Evolutionary conservation across 2,888 invertebrate species (phyloP).

Genomic region (Carcina quercana): DNA sequence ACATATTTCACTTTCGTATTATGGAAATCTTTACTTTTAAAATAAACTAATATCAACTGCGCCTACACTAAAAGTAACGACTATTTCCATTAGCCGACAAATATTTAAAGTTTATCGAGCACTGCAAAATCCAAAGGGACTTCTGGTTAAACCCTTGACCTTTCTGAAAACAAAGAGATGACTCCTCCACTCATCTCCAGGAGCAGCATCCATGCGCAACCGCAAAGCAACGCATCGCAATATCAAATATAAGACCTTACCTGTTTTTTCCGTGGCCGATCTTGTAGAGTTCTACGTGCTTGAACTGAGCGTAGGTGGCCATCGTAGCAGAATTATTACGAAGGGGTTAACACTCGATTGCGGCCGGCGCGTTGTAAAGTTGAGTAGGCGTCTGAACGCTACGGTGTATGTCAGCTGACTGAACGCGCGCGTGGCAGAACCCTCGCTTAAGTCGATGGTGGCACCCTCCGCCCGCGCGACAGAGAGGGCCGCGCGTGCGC

Average conservation of each 20-base stretch:
- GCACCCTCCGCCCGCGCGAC: constrained; percentile 64
- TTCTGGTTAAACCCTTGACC: constrained; percentile 20
- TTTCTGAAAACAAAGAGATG: constrained; percentile 27
- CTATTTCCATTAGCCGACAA: too few species aligned
- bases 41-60: too few species aligned
- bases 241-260: constrained; percentile 68
- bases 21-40: too few species aligned
- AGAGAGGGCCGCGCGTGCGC: constrained; percentile 54
- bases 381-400: constrained; percentile 34
- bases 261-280: constrained; percentile 95
- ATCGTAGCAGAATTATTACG: constrained; percentile 61
- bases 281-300: constrained; percentile 95
- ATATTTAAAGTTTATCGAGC: too few species aligned
- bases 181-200: constrained; percentile 17
- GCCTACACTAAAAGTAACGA: too few species aligned
- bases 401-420: constrained; percentile 67
- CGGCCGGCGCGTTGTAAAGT: constrained; percentile 19
- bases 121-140: too few species aligned
- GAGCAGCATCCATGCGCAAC: constrained; percentile 36
- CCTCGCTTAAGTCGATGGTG: constrained; percentile 67
- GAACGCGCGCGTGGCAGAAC: constrained; percentile 59
- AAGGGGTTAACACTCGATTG: constrained; percentile 24
- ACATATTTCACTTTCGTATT: too few species aligned
- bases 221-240: constrained; percentile 23
- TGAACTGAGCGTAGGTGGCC: constrained; percentile 95